Percentiles rank a stretch among this genome's conserved stretches.
phyloP scores from a whole-genome alignment of 1,140 invertebrate genomes.

The Laodelphax striatellus region DNA sequence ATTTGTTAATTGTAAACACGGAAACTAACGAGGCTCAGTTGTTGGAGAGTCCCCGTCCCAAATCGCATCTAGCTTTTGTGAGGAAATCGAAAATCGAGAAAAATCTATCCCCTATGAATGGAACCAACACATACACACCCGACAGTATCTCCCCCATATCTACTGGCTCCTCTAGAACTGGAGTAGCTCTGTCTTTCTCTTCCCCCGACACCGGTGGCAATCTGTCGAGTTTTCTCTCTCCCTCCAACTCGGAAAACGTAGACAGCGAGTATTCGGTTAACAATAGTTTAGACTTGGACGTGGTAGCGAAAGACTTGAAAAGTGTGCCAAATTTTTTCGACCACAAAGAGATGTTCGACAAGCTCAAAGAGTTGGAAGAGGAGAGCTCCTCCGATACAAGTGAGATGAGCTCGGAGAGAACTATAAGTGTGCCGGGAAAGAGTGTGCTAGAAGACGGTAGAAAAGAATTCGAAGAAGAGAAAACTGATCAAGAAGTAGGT shows the following conservation, averaged over 20 bases:
- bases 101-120: constrained; percentile 14
- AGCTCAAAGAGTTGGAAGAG: too few species aligned
- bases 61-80: constrained; percentile 23
- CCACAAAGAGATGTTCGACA: too few species aligned
- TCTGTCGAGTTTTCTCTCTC: constrained; percentile 29
- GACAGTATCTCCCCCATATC: constrained; percentile 23
- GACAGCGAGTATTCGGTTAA: constrained; percentile 15
- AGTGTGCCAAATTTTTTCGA: too few species aligned
- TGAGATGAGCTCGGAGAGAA: too few species aligned
- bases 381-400: too few species aligned
- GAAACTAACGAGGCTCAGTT: constrained; percentile 40
- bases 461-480: constrained; percentile 22
- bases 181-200: constrained; percentile 19
- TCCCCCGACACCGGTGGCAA: constrained; percentile 25
- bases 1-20: constrained; percentile 41
- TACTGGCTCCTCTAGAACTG: constrained; percentile 13
- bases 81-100: constrained; percentile 14
- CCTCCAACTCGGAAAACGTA: constrained; percentile 20
- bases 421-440: too few species aligned
- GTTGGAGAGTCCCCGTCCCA: constrained; percentile 30
- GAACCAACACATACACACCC: constrained; percentile 26
- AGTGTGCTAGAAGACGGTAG: constrained; percentile 18
- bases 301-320: too few species aligned
- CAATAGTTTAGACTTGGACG: too few species aligned
- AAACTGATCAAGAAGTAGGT: constrained; percentile 21